Evolutionary conservation across 2,113 vertebrate species (phyloP), one percentile per base, ranked within the genome.

Genomic region (Scartelaos histophorus): DNA sequence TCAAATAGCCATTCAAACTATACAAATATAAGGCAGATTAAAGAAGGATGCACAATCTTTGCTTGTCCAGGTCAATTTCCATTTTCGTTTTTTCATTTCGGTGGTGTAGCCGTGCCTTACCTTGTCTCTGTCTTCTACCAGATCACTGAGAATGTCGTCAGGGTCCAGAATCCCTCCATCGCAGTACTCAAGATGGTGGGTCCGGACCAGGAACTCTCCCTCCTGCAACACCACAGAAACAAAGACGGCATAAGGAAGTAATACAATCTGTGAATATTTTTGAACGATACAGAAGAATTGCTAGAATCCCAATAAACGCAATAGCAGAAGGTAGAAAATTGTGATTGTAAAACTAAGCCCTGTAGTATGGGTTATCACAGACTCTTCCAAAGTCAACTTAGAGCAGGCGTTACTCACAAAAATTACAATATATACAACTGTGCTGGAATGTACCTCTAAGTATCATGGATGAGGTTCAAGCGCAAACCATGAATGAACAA

Each of bases 81-180:
- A 3, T 15, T 49, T 49, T 49, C 16, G 47, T 0, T 49, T 49
- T 49, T 49, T 17, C 13, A 49, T 6, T 17, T 17, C 4, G 16
- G 49, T 22, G 54, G 10, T 2, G 56, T 15, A 64, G 10, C 29
- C 11, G 4, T 35, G 2, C 71, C 78, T 86, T 95, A 98, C 98
- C 96, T 97, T 99, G 90, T 99, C 98, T 87, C 95, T 97, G 92
- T 99, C 97, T 89, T 98, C 98, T 16, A 97, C 96, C 71, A 99
- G 95, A 93, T 98, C 98, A 66, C 95, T 95, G 84, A 99, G 92
- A 29, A 95, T 85, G 69, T 99, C 98, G 89, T 99, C 98, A n/a
- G 96, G 98, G 89, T 99, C 98, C 87, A 99, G 87, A 80, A 99
- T 99, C 35, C 98, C 96, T 74, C 98, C 98, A 75, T 98, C 98